Conservation (phyloP, 2,797 vertebrate species). For the Todus mexicanus region DNA sequence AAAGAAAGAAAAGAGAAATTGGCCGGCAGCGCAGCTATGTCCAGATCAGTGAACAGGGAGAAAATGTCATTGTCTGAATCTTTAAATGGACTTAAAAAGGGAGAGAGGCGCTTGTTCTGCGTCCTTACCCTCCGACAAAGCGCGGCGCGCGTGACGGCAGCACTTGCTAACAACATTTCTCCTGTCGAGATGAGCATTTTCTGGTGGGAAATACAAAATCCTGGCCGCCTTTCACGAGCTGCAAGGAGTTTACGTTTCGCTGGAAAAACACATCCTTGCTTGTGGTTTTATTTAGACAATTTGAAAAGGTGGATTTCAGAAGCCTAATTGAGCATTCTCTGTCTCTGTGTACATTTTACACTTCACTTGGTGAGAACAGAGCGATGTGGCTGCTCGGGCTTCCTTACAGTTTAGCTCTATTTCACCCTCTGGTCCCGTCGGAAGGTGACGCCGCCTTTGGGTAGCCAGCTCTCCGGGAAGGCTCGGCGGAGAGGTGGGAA, state of each 20-base stretch:
- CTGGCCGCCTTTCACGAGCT: accelerated
- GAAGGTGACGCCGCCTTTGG: background rate
- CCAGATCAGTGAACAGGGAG: background rate
- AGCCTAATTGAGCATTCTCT: slow-evolving; percentile 51
- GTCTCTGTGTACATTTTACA: slow-evolving; percentile 46
- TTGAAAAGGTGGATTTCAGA: slow-evolving; percentile 53
- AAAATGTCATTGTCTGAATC: background rate
- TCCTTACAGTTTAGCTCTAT: slow-evolving; percentile 41
- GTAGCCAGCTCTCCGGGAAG: background rate
- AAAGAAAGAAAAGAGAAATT: background rate
- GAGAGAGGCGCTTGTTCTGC: background rate
- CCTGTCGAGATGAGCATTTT: background rate
- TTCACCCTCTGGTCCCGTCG: background rate
- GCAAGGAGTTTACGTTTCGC: background rate
- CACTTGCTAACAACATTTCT: background rate
- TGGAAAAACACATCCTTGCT: background rate
- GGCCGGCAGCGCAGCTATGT: background rate
- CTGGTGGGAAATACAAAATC: background rate
- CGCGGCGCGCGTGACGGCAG: background rate
- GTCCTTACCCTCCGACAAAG: background rate
- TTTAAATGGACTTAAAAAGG: background rate
- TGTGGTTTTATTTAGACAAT: background rate
- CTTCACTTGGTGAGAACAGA: slow-evolving; percentile 44
- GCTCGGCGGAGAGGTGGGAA: background rate
- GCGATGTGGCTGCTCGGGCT: background rate